phyloP scores from a whole-genome alignment of 2,113 vertebrate species.

The Corythornis madagascariensis region DNA sequence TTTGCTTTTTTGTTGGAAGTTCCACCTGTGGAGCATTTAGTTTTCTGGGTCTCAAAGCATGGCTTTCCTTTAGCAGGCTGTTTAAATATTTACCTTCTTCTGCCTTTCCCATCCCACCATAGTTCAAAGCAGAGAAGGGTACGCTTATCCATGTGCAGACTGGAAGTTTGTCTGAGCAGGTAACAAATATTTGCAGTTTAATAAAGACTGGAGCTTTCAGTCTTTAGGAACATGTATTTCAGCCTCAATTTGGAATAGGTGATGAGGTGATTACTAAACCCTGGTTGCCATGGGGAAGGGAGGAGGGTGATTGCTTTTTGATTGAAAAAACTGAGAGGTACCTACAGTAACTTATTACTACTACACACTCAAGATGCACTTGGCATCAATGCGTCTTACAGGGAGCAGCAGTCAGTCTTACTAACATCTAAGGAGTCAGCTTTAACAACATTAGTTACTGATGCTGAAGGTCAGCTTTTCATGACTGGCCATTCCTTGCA shows the following conservation, averaged over 20 bases:
- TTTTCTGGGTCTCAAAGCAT: neutral
- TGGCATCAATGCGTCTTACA: neutral
- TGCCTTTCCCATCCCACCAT: slow-evolving; percentile 11
- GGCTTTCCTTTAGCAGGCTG: slow-evolving; percentile 8
- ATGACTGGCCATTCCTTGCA: neutral
- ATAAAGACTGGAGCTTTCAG: neutral
- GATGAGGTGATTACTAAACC: slow-evolving; percentile 51
- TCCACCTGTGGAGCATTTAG: slow-evolving; percentile 21
- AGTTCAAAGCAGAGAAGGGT: neutral
- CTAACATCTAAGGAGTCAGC: neutral
- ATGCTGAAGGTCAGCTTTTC: slow-evolving; percentile 30
- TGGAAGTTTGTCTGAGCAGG: neutral
- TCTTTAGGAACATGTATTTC: slow-evolving; percentile 8
- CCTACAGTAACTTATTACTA: slow-evolving; percentile 34
- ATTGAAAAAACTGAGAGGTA: slow-evolving; percentile 40
- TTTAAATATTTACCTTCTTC: slow-evolving; percentile 45
- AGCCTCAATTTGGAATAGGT: slow-evolving; percentile 33
- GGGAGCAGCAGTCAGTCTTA: slow-evolving; percentile 22
- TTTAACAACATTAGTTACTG: neutral
- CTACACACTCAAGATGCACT: neutral
- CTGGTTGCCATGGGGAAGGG: slow-evolving; percentile 56
- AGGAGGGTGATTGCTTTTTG: slow-evolving; percentile 58
- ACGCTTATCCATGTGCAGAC: neutral
- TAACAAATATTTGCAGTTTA: slow-evolving; percentile 34
- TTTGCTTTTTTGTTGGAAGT: neutral